Percentiles rank a stretch among this genome's conserved stretches.
phyloP scores from a whole-genome alignment of 2,888 invertebrate species.

The Deilephila elpenor region DNA sequence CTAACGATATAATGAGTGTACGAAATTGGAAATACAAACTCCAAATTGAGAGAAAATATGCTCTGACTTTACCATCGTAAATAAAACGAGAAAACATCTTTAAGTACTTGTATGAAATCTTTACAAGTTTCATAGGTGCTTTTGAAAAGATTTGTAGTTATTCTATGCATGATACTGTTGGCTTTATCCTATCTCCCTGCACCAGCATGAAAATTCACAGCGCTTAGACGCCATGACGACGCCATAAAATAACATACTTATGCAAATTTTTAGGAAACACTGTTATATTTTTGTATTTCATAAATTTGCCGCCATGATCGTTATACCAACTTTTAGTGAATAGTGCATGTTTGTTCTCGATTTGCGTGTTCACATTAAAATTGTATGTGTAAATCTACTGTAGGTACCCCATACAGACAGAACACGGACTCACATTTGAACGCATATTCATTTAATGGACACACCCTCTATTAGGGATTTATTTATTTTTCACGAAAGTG shows the following conservation, averaged over 20 bases:
- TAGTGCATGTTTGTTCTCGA: not conserved
- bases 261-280: conserved; percentile 11
- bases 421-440: not conserved
- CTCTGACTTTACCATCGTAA: not conserved
- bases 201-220: conserved; percentile 17
- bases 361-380: not conserved
- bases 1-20: conserved; percentile 55
- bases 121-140: conserved; percentile 2
- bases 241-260: conserved; percentile 21
- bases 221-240: conserved; percentile 23
- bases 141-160: conserved; percentile 22
- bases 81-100: conserved; percentile 20
- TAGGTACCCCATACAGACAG: not conserved
- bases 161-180: conserved; percentile 22
- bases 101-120: conserved; percentile 5
- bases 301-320: not conserved
- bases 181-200: conserved; percentile 12
- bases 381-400: not conserved
- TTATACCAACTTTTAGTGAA: conserved; percentile 2
- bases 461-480: conserved; percentile 34
- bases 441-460: conserved; percentile 32
- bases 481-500: conserved; percentile 43
- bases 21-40: conserved; percentile 19
- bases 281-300: conserved; percentile 41
- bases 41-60: conserved; percentile 15